These are phyloP conservation scores for Phaedon cochleariae DNA, from an alignment of 2,888 invertebrate genomes.

Conservation along the genomic window DNA sequence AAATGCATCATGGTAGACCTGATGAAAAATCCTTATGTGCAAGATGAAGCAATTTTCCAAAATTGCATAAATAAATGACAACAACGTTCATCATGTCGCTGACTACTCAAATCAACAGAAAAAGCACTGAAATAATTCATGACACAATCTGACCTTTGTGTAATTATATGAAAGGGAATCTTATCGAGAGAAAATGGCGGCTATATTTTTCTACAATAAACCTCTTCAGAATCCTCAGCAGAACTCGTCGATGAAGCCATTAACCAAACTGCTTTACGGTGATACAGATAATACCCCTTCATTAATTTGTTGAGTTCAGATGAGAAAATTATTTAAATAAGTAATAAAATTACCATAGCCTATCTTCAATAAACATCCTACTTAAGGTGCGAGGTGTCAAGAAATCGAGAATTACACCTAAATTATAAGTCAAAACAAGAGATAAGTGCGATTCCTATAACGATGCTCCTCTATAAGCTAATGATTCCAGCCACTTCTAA, in stretches of 20 bases:
- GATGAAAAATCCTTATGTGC: too few relatives aligned
- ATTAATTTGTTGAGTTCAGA: constrained; percentile 42
- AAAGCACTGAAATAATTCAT: too few relatives aligned
- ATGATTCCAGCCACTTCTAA: constrained; percentile 30
- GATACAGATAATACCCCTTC: constrained; percentile 32
- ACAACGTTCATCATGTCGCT: too few relatives aligned
- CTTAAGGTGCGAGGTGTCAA: constrained; percentile 43
- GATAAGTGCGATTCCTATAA: constrained; percentile 38
- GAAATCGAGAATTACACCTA: constrained; percentile 40
- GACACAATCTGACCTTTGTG: too few relatives aligned
- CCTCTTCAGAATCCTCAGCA: constrained; percentile 20
- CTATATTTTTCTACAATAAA: constrained; percentile 7
- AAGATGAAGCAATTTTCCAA: too few relatives aligned
- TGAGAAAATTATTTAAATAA: constrained; percentile 42
- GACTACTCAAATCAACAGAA: too few relatives aligned
- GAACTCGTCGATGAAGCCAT: constrained; percentile 33
- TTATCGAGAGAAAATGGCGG: background rate
- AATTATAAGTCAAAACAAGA: constrained; percentile 37
- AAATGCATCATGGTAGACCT: too few relatives aligned
- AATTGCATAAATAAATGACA: too few relatives aligned
- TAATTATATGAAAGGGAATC: background rate
- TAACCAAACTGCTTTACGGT: constrained; percentile 24
- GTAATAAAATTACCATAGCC: constrained; percentile 38
- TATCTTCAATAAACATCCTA: constrained; percentile 39
- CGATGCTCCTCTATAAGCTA: constrained; percentile 36